Evolutionary conservation across 1,140 invertebrate species (phyloP).

Genomic region (Trachymyrmex cornetzi): DNA sequence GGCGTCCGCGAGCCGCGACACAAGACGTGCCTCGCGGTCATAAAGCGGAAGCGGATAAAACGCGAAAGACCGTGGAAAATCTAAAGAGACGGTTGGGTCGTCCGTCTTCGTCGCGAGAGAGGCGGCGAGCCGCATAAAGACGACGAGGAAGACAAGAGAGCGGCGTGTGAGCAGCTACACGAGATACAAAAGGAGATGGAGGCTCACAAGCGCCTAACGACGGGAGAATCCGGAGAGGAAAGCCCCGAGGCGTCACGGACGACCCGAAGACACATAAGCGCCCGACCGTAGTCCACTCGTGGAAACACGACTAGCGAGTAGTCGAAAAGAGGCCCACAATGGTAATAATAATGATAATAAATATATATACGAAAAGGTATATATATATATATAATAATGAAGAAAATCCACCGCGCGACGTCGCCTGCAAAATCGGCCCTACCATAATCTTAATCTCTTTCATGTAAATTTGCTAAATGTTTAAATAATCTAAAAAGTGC

Average conservation of each 20-base stretch:
- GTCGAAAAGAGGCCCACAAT: conserved; percentile 45
- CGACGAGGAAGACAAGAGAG: neutral
- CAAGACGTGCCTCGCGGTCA: conserved; percentile 6
- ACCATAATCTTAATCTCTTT: conserved; percentile 87
- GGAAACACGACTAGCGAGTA: conserved; percentile 37
- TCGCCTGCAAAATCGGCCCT: conserved; percentile 78
- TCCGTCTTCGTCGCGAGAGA: conserved; percentile 50
- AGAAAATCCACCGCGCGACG: conserved; percentile 66
- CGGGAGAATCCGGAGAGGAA: conserved; percentile 15
- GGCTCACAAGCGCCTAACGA: conserved; percentile 33
- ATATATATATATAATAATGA: conserved; percentile 36
- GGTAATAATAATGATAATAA: conserved; percentile 15
- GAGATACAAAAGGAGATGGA: conserved; percentile 4
- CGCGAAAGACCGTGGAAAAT: conserved; percentile 14
- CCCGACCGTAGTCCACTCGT: conserved; percentile 42
- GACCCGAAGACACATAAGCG: conserved; percentile 17
- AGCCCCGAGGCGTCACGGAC: conserved; percentile 42
- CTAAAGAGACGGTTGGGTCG: conserved; percentile 32
- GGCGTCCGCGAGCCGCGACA: conserved; percentile 32
- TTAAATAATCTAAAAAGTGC: conserved; percentile 87
- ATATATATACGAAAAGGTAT: neutral
- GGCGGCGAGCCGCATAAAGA: conserved; percentile 46
- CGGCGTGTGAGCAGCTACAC: conserved; percentile 17
- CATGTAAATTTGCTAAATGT: conserved; percentile 88
- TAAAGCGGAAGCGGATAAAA: conserved; percentile 14